Evolutionary conservation across 2,797 vertebrate genomes (phyloP).

Genomic region (Channallabes apus): DNA sequence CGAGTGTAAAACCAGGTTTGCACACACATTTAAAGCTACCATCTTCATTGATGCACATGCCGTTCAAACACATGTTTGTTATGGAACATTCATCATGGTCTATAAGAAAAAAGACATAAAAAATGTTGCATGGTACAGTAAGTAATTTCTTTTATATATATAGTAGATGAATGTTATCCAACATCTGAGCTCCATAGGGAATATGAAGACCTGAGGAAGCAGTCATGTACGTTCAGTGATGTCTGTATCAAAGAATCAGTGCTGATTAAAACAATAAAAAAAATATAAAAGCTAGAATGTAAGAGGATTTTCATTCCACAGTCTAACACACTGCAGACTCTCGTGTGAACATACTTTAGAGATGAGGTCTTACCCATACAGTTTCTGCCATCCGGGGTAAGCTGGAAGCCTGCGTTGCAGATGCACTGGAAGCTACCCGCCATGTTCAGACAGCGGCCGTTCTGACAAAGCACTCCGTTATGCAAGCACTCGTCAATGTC

Average conservation of each 20-base stretch:
- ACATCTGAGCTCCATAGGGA: neutral
- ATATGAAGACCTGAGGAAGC: neutral
- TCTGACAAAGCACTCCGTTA: slow-evolving; percentile 73
- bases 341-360: neutral
- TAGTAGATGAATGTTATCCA: neutral
- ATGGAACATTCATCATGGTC: slow-evolving; percentile 76
- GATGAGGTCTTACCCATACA: slow-evolving; percentile 70
- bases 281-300: neutral
- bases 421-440: slow-evolving; percentile 79
- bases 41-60: slow-evolving; percentile 82
- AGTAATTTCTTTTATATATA: neutral
- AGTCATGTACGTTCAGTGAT: neutral
- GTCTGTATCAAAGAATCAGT: neutral
- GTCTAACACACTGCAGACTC: neutral
- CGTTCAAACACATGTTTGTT: slow-evolving; percentile 77
- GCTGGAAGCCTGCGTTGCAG: slow-evolving; percentile 77
- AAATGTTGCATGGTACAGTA: neutral
- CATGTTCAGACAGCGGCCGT: slow-evolving; percentile 75
- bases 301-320: neutral
- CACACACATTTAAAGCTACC: slow-evolving; percentile 82
- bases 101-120: slow-evolving; percentile 43
- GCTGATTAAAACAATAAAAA: neutral
- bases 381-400: slow-evolving; percentile 70
- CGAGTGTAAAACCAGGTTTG: slow-evolving; percentile 76
- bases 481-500: slow-evolving; percentile 76